Evolutionary conservation across 53 echinoderm and acorn worm genomes (phyloP).

Genomic region (Echinarachnius parma): DNA sequence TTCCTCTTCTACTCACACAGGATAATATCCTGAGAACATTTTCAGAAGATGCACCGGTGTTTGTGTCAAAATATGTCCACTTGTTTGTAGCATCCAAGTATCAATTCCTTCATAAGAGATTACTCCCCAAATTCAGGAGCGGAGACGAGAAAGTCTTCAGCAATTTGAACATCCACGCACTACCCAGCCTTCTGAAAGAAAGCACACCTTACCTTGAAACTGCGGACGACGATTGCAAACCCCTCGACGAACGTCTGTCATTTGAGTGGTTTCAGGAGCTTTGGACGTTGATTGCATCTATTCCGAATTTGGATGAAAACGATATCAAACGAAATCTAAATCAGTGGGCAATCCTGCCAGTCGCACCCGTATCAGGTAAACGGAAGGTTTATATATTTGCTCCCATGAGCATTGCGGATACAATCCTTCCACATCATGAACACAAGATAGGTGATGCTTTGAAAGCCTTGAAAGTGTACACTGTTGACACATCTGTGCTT

Average conservation of each 20-base stretch:
- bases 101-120: neutral
- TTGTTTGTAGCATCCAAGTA: neutral
- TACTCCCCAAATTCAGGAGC: neutral
- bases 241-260: neutral
- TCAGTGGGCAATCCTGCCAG: no score
- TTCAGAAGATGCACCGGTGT: neutral
- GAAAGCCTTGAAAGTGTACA: no score
- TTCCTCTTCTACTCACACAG: constrained; percentile 8
- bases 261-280: constrained; percentile 6
- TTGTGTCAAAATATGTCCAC: neutral
- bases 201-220: constrained; percentile 1
- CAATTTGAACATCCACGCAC: constrained; percentile 4
- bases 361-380: no score
- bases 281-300: constrained; percentile 8
- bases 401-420: no score
- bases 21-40: constrained; percentile 10
- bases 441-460: no score
- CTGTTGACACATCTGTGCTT: no score
- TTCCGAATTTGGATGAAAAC: no score
- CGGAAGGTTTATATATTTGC: no score
- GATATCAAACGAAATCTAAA: no score
- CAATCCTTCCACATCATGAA: no score
- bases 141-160: constrained; percentile 22
- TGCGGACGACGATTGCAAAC: neutral
- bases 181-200: neutral